Evolutionary conservation across 2,113 vertebrate genomes (phyloP).

Genomic region (Larimichthys crocea): DNA sequence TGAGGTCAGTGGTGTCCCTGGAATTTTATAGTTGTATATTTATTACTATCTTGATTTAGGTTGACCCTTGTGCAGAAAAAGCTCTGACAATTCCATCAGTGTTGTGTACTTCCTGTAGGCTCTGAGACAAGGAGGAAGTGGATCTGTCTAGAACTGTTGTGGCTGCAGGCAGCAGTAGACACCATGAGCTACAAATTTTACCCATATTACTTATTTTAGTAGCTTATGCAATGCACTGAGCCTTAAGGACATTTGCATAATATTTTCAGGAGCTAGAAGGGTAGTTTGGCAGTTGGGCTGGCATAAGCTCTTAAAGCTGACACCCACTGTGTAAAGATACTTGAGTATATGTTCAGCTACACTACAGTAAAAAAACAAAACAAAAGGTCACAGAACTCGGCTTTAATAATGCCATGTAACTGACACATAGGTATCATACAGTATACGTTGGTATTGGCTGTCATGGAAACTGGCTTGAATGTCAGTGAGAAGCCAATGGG

Average conservation of each 20-base stretch:
- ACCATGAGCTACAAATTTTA: neutral
- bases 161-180: neutral
- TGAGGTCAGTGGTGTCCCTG: too few relatives aligned
- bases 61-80: conserved; percentile 2
- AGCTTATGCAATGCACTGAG: neutral
- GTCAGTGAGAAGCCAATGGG: neutral
- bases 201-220: neutral
- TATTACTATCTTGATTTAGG: neutral
- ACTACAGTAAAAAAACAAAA: neutral
- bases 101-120: neutral
- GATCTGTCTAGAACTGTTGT: neutral
- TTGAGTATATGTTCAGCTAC: neutral
- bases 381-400: neutral
- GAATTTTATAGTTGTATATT: too few relatives aligned
- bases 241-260: conserved; percentile 2
- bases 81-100: neutral
- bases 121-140: neutral
- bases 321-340: neutral
- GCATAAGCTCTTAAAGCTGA: neutral
- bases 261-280: neutral
- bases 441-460: neutral
- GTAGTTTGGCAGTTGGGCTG: neutral
- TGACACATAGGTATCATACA: neutral
- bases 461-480: neutral
- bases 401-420: conserved; percentile 1